A percentile compares a stretch with the other conserved stretches of the same genome.
phyloP scores from a whole-genome alignment of 2,888 invertebrate genomes.

The Megaustenia siamemsis region DNA sequence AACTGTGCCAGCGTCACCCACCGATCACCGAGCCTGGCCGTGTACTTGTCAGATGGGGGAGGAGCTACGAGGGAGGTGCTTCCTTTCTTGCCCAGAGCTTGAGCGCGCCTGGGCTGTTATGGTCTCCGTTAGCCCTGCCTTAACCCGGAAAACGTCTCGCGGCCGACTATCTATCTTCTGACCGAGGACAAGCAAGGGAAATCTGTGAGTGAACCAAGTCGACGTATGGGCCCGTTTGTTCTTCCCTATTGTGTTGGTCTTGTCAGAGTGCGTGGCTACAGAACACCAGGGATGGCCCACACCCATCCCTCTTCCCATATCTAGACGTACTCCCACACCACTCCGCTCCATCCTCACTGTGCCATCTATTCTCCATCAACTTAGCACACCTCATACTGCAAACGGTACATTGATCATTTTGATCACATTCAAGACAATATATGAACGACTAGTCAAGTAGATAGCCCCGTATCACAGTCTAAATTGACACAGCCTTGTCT shows the following conservation, averaged over 20 bases:
- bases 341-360: too few species aligned
- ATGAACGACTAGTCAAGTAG: too few species aligned
- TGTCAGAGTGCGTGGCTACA: too few species aligned
- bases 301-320: too few species aligned
- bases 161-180: conserved; percentile 30
- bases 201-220: not conserved
- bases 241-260: not conserved
- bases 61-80: conserved; percentile 37
- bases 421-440: too few species aligned
- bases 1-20: conserved; percentile 1
- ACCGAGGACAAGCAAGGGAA: not conserved
- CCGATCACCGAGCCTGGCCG: not conserved
- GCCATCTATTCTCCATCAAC: too few species aligned
- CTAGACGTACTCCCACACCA: too few species aligned
- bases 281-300: too few species aligned
- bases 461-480: too few species aligned
- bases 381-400: too few species aligned
- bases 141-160: not conserved
- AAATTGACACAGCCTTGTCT: too few species aligned
- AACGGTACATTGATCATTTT: too few species aligned
- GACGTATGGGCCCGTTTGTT: not conserved
- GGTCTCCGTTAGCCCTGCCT: conserved; percentile 37
- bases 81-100: not conserved
- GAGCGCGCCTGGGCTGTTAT: not conserved
- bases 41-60: conserved; percentile 4